Conservation (phyloP, 2,113 vertebrate species). For the Aramus guarauna region DNA sequence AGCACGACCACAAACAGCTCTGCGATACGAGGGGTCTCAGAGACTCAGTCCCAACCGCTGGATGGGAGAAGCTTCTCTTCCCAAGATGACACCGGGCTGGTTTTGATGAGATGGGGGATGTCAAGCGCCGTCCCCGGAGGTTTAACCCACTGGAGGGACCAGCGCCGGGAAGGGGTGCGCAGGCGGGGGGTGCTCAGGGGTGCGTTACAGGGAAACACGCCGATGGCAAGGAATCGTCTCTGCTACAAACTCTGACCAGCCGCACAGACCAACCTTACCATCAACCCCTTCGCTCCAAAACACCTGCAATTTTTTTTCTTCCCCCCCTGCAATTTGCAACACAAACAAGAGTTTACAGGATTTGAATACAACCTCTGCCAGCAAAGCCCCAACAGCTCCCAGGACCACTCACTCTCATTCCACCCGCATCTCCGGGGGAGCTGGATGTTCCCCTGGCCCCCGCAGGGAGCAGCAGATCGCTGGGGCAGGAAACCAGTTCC, state of each 20-base stretch:
- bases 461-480: too few species aligned
- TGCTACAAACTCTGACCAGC: neutral
- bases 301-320: rapidly evolving
- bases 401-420: rapidly evolving
- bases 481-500: neutral
- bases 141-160: neutral
- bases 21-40: rapidly evolving
- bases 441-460: neutral
- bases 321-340: rapidly evolving
- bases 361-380: neutral
- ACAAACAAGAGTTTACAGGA: rapidly evolving
- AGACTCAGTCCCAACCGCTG: neutral
- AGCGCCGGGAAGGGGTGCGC: rapidly evolving
- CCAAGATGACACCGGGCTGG: neutral
- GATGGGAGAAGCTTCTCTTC: neutral
- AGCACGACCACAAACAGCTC: neutral
- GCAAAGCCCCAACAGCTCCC: neutral
- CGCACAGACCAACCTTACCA: neutral
- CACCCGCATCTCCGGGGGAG: rapidly evolving
- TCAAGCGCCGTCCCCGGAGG: neutral
- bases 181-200: neutral
- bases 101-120: neutral
- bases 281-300: neutral
- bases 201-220: neutral
- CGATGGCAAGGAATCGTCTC: neutral